A percentile compares a stretch with the other conserved stretches of the same genome.
These are phyloP conservation scores for Pseudocheirus occidentalis DNA, from an alignment of 2,797 vertebrate species.

Conservation along the genomic window DNA sequence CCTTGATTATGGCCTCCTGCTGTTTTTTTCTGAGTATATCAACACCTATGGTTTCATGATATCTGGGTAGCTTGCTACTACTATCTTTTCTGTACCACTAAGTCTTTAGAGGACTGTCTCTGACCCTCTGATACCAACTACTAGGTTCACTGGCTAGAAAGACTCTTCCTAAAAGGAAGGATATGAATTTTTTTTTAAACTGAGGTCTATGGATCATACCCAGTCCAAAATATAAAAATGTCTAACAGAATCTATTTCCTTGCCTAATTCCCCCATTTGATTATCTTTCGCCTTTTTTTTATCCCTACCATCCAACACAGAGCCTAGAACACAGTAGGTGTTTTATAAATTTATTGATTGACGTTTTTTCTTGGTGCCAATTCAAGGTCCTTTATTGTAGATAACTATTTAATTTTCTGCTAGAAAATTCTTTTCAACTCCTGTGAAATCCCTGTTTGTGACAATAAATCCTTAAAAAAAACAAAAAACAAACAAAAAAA, in stretches of 20 bases:
- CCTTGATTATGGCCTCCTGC: neutral
- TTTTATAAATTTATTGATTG: neutral
- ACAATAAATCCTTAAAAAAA: neutral
- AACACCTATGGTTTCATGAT: neutral
- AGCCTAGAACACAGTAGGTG: neutral
- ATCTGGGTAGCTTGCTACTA: neutral
- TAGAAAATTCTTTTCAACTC: neutral
- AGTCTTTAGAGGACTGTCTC: neutral
- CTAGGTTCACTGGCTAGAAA: neutral
- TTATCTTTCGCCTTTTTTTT: neutral
- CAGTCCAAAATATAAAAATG: neutral
- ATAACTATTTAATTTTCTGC: neutral
- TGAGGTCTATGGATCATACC: neutral
- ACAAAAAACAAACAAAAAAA: too few relatives aligned
- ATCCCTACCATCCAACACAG: neutral
- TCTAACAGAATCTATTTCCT: neutral
- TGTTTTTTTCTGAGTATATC: neutral
- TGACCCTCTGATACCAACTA: neutral
- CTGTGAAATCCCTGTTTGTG: neutral
- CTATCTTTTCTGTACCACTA: neutral
- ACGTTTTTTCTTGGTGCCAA: neutral
- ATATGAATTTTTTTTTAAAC: neutral
- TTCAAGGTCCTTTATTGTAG: neutral
- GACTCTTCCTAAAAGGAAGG: neutral
- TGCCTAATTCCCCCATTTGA: neutral